Evolutionary conservation across 2,888 invertebrate genomes (phyloP).

Genomic region (Gymnocheta viridis): DNA sequence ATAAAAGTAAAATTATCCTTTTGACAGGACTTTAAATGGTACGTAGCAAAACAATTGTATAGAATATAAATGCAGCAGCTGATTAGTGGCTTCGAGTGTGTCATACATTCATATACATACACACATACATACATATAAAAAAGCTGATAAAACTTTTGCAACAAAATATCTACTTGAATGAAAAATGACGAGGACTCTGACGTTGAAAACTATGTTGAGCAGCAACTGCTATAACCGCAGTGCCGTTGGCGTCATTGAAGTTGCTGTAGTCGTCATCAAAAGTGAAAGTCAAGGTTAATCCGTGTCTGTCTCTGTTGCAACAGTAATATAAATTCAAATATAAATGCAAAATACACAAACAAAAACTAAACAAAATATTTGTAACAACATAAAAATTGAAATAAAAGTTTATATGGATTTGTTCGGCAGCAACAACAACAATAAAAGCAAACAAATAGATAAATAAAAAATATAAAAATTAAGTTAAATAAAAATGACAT

Average conservation of each 20-base stretch:
- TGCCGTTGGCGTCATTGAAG: constrained; percentile 30
- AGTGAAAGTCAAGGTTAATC: constrained; percentile 82
- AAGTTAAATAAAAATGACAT: constrained; percentile 71
- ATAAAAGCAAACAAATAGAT: constrained; percentile 12
- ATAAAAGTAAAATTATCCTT: constrained; percentile 75
- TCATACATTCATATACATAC: constrained; percentile 14
- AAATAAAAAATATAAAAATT: constrained; percentile 74
- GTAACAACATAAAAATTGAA: constrained; percentile 51
- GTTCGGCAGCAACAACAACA: neutral
- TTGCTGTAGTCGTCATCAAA: constrained; percentile 72
- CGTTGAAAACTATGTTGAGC: constrained; percentile 53
- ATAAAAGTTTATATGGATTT: constrained; percentile 21
- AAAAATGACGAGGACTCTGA: constrained; percentile 54
- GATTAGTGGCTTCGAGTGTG: constrained; percentile 4
- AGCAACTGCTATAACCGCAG: constrained; percentile 21
- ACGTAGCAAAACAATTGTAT: constrained; percentile 15
- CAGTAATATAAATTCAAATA: constrained; percentile 66
- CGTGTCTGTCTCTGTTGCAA: constrained; percentile 72
- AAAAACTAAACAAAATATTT: constrained; percentile 45
- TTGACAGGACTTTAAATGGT: constrained; percentile 76
- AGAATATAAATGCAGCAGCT: constrained; percentile 50
- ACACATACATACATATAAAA: too few relatives aligned
- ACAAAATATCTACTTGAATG: too few relatives aligned
- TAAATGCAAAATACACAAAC: constrained; percentile 38
- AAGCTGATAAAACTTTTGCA: constrained; percentile 32